These are phyloP conservation scores for pig (Sus scrofa) DNA, from an alignment of 2,113 vertebrate species.

Conservation along the genomic window T2T-Sscrofa CM000815.6:84954501-84955000, in stretches of 20 bases:
- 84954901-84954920: neutral
- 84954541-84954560: constrained; percentile 27
- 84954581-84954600: constrained; percentile 51
- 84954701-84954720: constrained; percentile 69
- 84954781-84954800: constrained; percentile 46
- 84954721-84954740: constrained; percentile 62
- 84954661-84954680: constrained; percentile 61
- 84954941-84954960: neutral
- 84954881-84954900: neutral
- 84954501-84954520: constrained; percentile 29
- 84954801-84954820: constrained; percentile 46
- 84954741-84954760: constrained; percentile 67
- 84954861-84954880: constrained; percentile 37
- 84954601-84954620: constrained; percentile 9
- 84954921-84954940: neutral
- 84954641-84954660: constrained; percentile 49
- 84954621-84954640: constrained; percentile 59
- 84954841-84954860: constrained; percentile 40
- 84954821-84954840: constrained; percentile 60
- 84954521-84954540: constrained; percentile 42
- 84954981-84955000: neutral
- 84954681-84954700: constrained; percentile 48
- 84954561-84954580: constrained; percentile 59
- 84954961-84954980: neutral
- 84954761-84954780: constrained; percentile 53